Conservation (phyloP, 2,113 vertebrate species). For the Triplophysa dalaica region DNA sequence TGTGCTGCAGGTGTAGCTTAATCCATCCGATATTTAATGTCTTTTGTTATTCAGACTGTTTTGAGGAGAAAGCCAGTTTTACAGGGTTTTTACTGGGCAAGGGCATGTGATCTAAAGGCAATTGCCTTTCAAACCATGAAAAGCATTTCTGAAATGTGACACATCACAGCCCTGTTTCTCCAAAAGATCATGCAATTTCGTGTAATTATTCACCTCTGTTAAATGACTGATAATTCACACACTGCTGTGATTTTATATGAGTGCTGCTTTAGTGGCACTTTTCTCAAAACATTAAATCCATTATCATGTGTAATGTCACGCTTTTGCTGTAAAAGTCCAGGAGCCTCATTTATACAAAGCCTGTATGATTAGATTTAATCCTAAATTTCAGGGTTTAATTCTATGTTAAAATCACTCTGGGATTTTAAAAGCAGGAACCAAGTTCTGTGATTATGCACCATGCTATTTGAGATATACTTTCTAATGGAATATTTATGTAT, state of each 20-base stretch:
- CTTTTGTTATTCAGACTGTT: background rate
- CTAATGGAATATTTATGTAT: no score
- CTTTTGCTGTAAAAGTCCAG: conserved; percentile 34
- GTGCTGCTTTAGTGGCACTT: background rate
- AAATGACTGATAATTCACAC: background rate
- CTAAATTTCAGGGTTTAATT: no score
- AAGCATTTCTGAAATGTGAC: background rate
- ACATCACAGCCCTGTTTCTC: background rate
- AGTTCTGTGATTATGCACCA: no score
- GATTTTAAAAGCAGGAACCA: no score
- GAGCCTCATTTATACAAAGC: no score
- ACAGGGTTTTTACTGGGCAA: background rate
- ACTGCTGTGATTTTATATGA: conserved; percentile 13
- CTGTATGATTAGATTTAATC: no score
- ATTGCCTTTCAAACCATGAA: background rate
- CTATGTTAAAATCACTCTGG: no score
- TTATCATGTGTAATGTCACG: background rate
- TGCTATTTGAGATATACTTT: no score
- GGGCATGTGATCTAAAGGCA: background rate
- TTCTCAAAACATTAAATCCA: conserved; percentile 14
- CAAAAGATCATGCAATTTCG: background rate
- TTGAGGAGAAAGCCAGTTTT: background rate
- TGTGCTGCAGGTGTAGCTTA: background rate
- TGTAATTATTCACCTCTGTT: conserved; percentile 1
- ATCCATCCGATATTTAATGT: background rate